phyloP scores from a whole-genome alignment of 1,140 invertebrate genomes.

The Wasmannia auropunctata region DNA sequence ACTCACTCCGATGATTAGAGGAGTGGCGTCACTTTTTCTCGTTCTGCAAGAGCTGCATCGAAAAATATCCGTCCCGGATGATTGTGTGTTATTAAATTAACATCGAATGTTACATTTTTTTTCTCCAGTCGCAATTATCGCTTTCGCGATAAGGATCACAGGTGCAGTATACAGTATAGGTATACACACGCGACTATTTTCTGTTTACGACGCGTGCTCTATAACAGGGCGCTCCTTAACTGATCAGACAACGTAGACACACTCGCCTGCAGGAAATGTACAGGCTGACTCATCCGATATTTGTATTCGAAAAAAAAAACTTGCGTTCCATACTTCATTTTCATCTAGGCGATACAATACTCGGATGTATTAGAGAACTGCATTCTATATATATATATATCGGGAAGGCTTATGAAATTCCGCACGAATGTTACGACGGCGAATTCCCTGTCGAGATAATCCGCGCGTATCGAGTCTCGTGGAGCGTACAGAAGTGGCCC shows the following conservation, averaged over 20 bases:
- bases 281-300: background rate
- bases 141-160: background rate
- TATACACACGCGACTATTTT: background rate
- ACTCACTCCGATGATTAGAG: background rate
- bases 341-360: background rate
- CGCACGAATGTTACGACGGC: background rate
- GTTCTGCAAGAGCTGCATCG: slow-evolving; percentile 6
- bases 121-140: background rate
- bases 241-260: background rate
- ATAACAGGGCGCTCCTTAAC: background rate
- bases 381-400: no score
- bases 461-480: background rate
- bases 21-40: background rate
- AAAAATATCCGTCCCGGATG: slow-evolving; percentile 3
- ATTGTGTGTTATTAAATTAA: slow-evolving; percentile 14
- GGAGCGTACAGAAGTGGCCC: background rate
- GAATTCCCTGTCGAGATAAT: background rate
- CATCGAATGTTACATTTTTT: background rate
- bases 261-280: background rate
- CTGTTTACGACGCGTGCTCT: background rate
- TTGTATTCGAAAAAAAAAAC: background rate
- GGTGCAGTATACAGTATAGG: no score
- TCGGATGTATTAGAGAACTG: background rate
- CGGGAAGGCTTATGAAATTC: background rate
- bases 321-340: no score